phyloP scores from a whole-genome alignment of 1,140 invertebrate genomes.

The Brachionus paranguensis region DNA sequence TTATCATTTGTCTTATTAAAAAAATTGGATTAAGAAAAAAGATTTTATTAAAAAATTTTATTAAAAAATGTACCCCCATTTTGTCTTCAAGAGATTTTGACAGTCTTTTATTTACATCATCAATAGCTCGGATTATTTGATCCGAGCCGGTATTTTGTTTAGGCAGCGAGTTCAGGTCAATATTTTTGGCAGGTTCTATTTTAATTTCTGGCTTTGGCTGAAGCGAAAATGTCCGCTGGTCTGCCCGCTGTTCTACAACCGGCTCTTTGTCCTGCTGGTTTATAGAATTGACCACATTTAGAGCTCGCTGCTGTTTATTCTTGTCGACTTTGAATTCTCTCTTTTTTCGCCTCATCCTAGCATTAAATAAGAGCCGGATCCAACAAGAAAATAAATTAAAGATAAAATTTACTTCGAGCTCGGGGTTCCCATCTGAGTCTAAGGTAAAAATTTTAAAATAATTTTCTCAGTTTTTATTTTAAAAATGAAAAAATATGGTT shows the following conservation, averaged over 20 bases:
- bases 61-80: background rate
- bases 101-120: slow-evolving; percentile 18
- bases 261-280: background rate
- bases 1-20: background rate
- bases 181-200: background rate
- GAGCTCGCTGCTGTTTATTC: background rate
- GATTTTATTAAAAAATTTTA: background rate
- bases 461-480: background rate
- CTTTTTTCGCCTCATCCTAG: background rate
- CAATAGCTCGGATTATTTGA: background rate
- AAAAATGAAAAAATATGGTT: background rate
- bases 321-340: background rate
- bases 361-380: background rate
- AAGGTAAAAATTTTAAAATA: background rate
- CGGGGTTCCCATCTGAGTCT: background rate
- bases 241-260: background rate
- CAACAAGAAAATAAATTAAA: background rate
- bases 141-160: background rate
- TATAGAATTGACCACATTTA: background rate
- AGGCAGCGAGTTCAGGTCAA: slow-evolving; percentile 1
- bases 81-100: background rate
- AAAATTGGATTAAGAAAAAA: background rate
- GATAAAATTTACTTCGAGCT: slow-evolving; percentile 7
- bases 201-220: background rate
- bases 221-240: background rate